Base-by-base conservation (phyloP, 2,888 invertebrate species). In the Papilio gigon region DNA sequence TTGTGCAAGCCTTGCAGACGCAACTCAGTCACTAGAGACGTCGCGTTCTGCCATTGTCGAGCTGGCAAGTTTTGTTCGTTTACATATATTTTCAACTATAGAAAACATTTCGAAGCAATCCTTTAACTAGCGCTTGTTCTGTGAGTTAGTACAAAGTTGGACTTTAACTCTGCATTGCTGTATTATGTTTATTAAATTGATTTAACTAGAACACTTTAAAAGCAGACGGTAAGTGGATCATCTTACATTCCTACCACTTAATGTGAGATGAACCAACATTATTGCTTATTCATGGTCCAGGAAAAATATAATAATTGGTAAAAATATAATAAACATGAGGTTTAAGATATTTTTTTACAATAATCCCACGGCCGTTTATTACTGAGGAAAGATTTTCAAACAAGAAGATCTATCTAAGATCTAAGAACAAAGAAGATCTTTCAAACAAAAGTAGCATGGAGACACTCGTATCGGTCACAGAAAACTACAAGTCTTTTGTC, bases 1-100 rank as follows among this genome's bases (percentile, higher is more conserved):
- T 97, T 97, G 78, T 95, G 93, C 70, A 98, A 87, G 2, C 95
- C 95, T 85, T 96, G 96, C 65, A 97, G 86, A 75, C 95, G 95
- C 9, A 96, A 94, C 82, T 96, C 96, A 63, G 95, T 94, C 79
- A 95, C 95, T 14, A 96, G 93, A 4, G 96, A 96, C 4, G 93
- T 93, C 27, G 88, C 84, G 75, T 92, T 92, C 71, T 84, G 74
- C 89, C 91, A 90, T 64, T 85, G 86, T 69, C 92, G 88, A 83
- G 91, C 92, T 92, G 78, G 58, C 33, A 67, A 67, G 70, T 70
- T 70, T 63, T 59, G 63, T 67, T 67, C 33, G 64, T 70, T 70
- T 67, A 65, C 70, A 67, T 70, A 67, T 64, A 67, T 67, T 65
- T 70, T 62, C 30, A 70, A 68, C 62, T 63, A 44, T 33, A 42